Percentiles rank a stretch among this genome's conserved stretches.
Evolutionary conservation across 2,888 invertebrate genomes (phyloP).

Genomic region (Labia minor): DNA sequence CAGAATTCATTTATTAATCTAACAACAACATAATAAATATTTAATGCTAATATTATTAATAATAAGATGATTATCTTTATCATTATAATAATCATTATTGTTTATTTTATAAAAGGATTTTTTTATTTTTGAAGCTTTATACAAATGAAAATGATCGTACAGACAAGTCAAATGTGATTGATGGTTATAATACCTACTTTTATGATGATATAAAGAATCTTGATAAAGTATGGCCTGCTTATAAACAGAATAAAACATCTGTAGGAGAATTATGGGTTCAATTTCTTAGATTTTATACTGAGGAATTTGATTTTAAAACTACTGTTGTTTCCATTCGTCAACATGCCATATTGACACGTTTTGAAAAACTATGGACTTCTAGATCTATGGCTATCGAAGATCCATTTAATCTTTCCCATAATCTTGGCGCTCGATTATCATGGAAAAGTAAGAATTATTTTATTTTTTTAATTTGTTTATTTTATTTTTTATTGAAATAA

Average conservation of each 20-base stretch:
- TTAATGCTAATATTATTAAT: too few species aligned
- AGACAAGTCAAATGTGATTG: slow-evolving; percentile 33
- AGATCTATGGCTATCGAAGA: slow-evolving; percentile 47
- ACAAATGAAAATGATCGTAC: slow-evolving; percentile 29
- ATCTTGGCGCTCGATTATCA: slow-evolving; percentile 44
- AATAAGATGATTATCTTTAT: too few species aligned
- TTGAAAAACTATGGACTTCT: slow-evolving; percentile 46
- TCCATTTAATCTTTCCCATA: slow-evolving; percentile 48
- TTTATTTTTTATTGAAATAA: too few species aligned
- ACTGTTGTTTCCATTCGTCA: slow-evolving; percentile 41
- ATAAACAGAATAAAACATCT: slow-evolving; percentile 36
- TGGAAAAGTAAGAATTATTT: slow-evolving; percentile 39
- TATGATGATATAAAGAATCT: slow-evolving; percentile 36
- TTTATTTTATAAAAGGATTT: too few species aligned
- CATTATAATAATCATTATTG: too few species aligned
- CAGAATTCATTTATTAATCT: too few species aligned
- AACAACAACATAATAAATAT: too few species aligned
- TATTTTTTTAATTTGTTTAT: slow-evolving; percentile 1
- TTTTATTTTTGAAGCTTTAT: slow-evolving; percentile 26
- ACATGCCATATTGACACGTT: slow-evolving; percentile 36
- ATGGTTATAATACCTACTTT: slow-evolving; percentile 46
- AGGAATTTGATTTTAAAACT: slow-evolving; percentile 40
- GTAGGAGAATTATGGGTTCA: slow-evolving; percentile 43
- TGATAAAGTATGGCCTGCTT: slow-evolving; percentile 39
- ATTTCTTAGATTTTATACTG: slow-evolving; percentile 44